phyloP scores from a whole-genome alignment of 2,888 invertebrate species.

The Oscheius sp. region DNA sequence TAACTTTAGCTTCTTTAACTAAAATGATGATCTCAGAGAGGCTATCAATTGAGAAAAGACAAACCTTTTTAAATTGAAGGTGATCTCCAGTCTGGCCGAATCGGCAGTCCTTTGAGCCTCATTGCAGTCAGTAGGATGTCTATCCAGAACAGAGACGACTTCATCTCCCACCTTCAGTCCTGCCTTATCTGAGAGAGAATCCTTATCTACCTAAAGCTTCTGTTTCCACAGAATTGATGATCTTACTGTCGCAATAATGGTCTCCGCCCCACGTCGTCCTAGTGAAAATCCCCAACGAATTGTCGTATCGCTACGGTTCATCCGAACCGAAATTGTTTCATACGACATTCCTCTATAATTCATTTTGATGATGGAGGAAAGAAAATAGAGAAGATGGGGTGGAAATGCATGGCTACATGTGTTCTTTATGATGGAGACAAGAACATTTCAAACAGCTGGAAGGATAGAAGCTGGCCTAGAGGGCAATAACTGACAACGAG shows the following conservation, averaged over 20 bases:
- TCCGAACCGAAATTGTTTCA: constrained; percentile 64
- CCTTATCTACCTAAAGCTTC: constrained; percentile 50
- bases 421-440: constrained; percentile 17
- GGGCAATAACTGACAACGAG: not conserved
- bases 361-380: not conserved
- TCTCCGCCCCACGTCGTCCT: constrained; percentile 46
- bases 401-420: constrained; percentile 9
- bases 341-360: constrained; percentile 57
- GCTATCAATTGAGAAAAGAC: not conserved
- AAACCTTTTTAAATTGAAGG: constrained; percentile 45
- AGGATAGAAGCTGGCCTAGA: not conserved
- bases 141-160: constrained; percentile 24
- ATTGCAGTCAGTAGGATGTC: constrained; percentile 36
- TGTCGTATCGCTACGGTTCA: constrained; percentile 60
- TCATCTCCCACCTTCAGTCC: constrained; percentile 52
- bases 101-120: constrained; percentile 41
- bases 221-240: not conserved
- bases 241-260: constrained; percentile 40
- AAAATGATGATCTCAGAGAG: too few relatives aligned
- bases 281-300: constrained; percentile 64
- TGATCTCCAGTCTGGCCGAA: constrained; percentile 43
- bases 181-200: constrained; percentile 62
- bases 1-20: too few relatives aligned
- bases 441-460: constrained; percentile 12
- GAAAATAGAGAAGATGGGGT: not conserved